phyloP scores from a whole-genome alignment of 2,113 vertebrate species.

The Falco punctatus region DNA sequence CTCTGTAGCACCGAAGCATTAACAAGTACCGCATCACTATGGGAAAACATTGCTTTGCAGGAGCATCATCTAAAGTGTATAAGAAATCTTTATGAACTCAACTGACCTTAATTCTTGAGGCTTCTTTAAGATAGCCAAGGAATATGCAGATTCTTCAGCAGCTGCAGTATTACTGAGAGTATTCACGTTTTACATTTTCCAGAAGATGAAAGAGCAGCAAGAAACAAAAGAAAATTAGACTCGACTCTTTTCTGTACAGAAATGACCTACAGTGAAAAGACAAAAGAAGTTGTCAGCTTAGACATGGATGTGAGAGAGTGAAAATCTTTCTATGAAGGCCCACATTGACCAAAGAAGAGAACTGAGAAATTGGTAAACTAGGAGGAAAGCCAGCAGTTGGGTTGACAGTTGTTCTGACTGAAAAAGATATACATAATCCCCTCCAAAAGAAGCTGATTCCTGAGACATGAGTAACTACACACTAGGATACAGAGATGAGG shows the following conservation, averaged over 20 bases:
- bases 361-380: neutral
- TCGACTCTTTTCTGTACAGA: neutral
- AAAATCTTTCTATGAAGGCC: neutral
- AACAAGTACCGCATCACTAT: fast-evolving
- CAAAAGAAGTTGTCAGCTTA: neutral
- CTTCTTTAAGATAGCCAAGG: neutral
- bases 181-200: neutral
- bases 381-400: neutral
- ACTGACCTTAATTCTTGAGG: neutral
- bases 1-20: neutral
- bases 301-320: neutral
- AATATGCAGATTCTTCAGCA: neutral
- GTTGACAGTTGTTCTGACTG: neutral
- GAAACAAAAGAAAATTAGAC: neutral
- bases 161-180: neutral
- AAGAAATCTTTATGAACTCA: neutral
- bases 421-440: neutral
- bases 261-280: neutral
- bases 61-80: neutral
- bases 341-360: neutral
- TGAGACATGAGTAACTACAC: neutral
- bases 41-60: neutral
- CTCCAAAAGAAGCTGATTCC: neutral
- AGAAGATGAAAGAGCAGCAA: neutral
- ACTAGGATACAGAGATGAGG: neutral